Base-by-base conservation (phyloP, 2,113 vertebrate genomes). In the Pseudorectes ferrugineus region DNA sequence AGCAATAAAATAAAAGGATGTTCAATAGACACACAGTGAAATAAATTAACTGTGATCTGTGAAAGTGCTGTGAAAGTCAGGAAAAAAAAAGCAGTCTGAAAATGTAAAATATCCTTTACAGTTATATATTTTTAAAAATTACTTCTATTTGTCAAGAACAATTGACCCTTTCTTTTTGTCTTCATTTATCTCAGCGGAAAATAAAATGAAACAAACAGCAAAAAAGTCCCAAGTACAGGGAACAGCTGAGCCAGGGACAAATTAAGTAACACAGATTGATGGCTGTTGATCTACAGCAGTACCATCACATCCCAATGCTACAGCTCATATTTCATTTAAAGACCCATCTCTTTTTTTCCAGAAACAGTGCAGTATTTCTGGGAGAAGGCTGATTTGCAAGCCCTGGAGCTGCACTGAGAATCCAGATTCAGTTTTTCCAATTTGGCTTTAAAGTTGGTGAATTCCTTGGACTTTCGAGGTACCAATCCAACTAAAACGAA, bases 221-320 rank as follows among this genome's bases (percentile, higher is more conserved):
- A 81, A 85, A 70, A 92, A 85, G 89, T 93, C 88, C 91, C 71
- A 83, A 91, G 66, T 49, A 91, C 59, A 86, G 93, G 16, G 84
- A 96, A 85, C 95, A 95, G 93, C 85, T 95, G 92, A 96, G 92
- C 90, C 92, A 96, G 92, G 88, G 88, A 92, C 94, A 96, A 89
- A 93, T 95, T 94, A 96, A 96, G 94, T 89, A 95, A 95, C 92
- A 76, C 59, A 94, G 94, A 96, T 92, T 96, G 94, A 96, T 96
- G 87, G 93, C 93, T 94, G 92, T 70, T 89, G 92, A 94, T 96
- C 89, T 87, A 66, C 74, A 88, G 75, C 91, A 79, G 86, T 11
- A 43, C 75, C 61, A 96, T 66, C 86, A 75, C 89, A 88, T 92
- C 96, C 93, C 93, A 77, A 18, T 36, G 70, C 87, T 90, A 75